Percentiles rank a stretch among this genome's conserved stretches.
These are phyloP conservation scores for Xiphydria camelus DNA, from an alignment of 2,888 invertebrate species.

Conservation along the genomic window DNA sequence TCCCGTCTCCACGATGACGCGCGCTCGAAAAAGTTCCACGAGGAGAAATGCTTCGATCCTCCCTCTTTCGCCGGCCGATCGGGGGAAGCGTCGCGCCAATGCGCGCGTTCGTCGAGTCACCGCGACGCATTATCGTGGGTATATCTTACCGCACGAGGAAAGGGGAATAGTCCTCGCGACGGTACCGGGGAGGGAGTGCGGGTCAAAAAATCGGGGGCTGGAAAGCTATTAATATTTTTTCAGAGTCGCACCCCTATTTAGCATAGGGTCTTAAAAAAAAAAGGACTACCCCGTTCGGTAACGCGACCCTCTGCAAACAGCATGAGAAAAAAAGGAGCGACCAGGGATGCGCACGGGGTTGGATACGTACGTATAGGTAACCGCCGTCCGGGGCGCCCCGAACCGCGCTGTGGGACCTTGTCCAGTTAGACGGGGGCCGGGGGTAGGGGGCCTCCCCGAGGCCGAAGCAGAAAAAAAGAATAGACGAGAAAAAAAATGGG, in stretches of 20 bases:
- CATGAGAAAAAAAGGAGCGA: constrained; percentile 29
- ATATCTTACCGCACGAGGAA: constrained; percentile 33
- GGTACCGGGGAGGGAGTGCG: constrained; percentile 11
- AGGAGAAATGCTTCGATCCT: too few species aligned
- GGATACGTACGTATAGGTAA: too few species aligned
- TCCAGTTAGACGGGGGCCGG: too few species aligned
- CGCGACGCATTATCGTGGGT: constrained; percentile 28
- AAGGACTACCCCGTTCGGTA: not conserved
- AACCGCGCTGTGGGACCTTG: not conserved
- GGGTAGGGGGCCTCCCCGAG: too few species aligned
- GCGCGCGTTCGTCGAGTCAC: constrained; percentile 3
- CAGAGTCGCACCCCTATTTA: constrained; percentile 53
- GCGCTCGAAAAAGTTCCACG: too few species aligned
- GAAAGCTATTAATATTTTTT: constrained; percentile 53
- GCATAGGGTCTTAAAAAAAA: constrained; percentile 44
- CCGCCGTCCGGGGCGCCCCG: constrained; percentile 23
- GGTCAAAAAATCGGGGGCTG: constrained; percentile 45
- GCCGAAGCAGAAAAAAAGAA: too few species aligned
- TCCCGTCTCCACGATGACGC: too few species aligned
- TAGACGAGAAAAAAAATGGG: too few species aligned
- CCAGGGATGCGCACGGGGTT: not conserved
- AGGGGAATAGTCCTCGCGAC: not conserved
- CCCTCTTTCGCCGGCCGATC: too few species aligned
- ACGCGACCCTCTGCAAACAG: constrained; percentile 37
- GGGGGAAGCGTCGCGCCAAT: too few species aligned